phyloP scores from a whole-genome alignment of 2,113 vertebrate species.

The Polyodon spathula region DNA sequence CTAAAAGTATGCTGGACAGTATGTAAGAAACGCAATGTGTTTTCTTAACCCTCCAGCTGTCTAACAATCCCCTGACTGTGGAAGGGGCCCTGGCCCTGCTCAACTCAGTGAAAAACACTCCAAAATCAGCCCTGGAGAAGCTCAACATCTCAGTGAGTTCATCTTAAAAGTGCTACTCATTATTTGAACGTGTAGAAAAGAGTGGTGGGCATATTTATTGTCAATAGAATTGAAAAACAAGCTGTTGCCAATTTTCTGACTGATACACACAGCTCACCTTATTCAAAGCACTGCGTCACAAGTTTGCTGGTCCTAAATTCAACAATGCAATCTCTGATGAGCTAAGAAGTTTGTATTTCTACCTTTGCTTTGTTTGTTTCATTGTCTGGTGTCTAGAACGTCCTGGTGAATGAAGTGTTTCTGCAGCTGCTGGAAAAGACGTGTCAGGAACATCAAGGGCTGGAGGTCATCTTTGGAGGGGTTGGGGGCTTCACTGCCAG shows the following conservation, averaged over 20 bases:
- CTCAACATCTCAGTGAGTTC: constrained; percentile 78
- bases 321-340: no score
- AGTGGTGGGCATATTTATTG: no score
- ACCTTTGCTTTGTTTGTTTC: not conserved
- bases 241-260: no score
- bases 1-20: no score
- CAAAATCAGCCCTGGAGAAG: constrained; percentile 66
- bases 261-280: no score
- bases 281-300: not conserved
- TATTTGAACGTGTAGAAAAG: not conserved
- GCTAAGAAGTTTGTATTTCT: no score
- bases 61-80: constrained; percentile 67
- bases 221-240: no score
- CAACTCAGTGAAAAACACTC: constrained; percentile 60
- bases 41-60: constrained; percentile 46
- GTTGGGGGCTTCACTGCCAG: constrained; percentile 52
- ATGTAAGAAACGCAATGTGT: constrained; percentile 6
- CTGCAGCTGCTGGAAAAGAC: constrained; percentile 56
- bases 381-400: constrained; percentile 51
- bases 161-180: no score
- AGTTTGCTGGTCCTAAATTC: no score
- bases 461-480: constrained; percentile 62
- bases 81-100: constrained; percentile 69
- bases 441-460: constrained; percentile 46
- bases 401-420: constrained; percentile 71